These are phyloP conservation scores for Eira barbara DNA, from an alignment of 2,113 vertebrate genomes.

Conservation along the genomic window DNA sequence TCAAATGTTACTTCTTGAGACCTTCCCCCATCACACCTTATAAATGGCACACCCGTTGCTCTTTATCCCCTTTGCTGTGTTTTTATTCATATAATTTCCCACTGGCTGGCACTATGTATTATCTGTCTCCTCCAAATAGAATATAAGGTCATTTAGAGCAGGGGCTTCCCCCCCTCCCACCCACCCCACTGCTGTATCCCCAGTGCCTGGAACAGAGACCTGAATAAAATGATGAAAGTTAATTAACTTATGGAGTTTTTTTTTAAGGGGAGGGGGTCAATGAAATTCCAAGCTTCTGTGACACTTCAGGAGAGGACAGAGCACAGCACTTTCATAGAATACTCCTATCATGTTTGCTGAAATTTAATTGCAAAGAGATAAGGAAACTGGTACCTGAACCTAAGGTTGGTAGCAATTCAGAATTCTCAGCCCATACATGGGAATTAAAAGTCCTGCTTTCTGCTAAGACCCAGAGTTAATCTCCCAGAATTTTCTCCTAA, in stretches of 20 bases:
- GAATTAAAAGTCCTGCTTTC: slow-evolving; percentile 23
- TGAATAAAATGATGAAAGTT: slow-evolving; percentile 40
- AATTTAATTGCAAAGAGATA: slow-evolving; percentile 10
- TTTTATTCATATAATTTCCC: background rate
- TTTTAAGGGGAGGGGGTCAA: background rate
- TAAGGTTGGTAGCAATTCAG: background rate
- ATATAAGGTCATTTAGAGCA: background rate
- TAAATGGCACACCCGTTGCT: background rate
- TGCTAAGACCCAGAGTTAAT: background rate
- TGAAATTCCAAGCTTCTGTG: background rate
- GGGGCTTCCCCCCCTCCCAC: background rate
- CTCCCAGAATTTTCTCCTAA: background rate
- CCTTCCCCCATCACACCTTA: background rate
- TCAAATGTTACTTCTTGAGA: background rate
- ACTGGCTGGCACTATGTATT: background rate
- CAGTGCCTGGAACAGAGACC: background rate
- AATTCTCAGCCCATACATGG: background rate
- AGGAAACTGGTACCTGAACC: background rate
- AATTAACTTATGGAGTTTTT: background rate
- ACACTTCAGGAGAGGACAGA: background rate
- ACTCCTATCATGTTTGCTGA: background rate
- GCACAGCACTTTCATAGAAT: background rate
- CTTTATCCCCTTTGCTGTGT: background rate
- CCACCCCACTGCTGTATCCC: background rate
- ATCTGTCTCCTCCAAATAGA: background rate